phyloP scores from a whole-genome alignment of 2,113 vertebrate genomes.

The Mola mola region DNA sequence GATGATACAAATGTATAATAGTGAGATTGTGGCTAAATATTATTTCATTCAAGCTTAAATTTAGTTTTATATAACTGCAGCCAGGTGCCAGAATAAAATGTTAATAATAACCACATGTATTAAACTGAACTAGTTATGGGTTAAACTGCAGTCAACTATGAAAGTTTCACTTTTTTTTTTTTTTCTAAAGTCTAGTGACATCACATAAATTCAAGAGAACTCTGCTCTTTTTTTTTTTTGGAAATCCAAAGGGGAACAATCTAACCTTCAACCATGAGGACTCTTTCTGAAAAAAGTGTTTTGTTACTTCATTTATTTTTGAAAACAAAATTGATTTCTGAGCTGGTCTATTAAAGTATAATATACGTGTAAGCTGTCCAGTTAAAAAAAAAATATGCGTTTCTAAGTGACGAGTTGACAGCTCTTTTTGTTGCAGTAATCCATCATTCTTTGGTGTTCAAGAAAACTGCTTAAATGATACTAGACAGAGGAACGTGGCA shows the following conservation, averaged over 20 bases:
- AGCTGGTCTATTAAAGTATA: slow-evolving; percentile 36
- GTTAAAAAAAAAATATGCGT: slow-evolving; percentile 36
- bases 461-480: slow-evolving; percentile 19
- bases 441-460: slow-evolving; percentile 29
- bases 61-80: no score
- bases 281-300: background rate
- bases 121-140: no score
- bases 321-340: slow-evolving; percentile 42
- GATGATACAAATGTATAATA: no score
- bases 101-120: no score
- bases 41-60: no score
- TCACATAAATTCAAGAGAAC: background rate
- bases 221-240: no score
- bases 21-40: no score
- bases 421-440: slow-evolving; percentile 37
- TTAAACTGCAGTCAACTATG: no score
- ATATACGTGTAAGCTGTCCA: slow-evolving; percentile 41
- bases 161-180: no score
- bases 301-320: slow-evolving; percentile 5
- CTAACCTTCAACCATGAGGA: background rate
- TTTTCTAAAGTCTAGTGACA: background rate
- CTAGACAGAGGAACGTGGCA: background rate
- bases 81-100: no score
- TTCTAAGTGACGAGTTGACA: slow-evolving; percentile 50
- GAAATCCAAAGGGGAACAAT: background rate